Conservation (phyloP, 2,797 vertebrate genomes). For the Decapterus maruadsi region DNA sequence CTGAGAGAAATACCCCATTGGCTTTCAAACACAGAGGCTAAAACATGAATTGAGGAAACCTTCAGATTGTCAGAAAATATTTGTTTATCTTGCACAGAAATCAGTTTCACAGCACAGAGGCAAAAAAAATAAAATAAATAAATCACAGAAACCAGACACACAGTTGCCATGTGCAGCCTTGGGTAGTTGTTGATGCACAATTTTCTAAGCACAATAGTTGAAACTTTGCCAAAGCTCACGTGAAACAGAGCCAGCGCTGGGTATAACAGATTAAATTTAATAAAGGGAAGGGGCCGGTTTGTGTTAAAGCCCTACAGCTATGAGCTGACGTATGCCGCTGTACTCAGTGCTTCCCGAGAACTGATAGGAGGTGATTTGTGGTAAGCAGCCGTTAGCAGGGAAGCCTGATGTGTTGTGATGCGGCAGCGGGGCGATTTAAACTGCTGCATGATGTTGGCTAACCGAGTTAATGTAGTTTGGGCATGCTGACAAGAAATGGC, state of each 20-base stretch:
- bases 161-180: conserved; percentile 40
- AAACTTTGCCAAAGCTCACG: conserved; percentile 70
- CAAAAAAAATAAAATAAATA: not conserved
- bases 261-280: conserved; percentile 74
- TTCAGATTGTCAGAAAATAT: conserved; percentile 51
- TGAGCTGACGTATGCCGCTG: conserved; percentile 58
- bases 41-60: conserved; percentile 30
- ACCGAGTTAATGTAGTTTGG: conserved; percentile 58
- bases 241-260: conserved; percentile 58
- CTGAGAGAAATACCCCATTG: conserved; percentile 36
- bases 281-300: conserved; percentile 69
- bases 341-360: conserved; percentile 59
- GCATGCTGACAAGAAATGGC: conserved; percentile 56
- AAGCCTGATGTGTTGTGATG: conserved; percentile 72
- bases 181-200: conserved; percentile 56
- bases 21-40: conserved; percentile 47
- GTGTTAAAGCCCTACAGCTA: conserved; percentile 72
- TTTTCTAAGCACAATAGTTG: conserved; percentile 57
- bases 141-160: conserved; percentile 34
- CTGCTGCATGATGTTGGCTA: conserved; percentile 62
- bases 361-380: conserved; percentile 76
- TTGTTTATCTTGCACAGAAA: conserved; percentile 49
- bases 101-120: conserved; percentile 17
- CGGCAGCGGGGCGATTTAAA: conserved; percentile 51
- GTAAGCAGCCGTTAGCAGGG: conserved; percentile 68